phyloP scores from a whole-genome alignment of 64 coral and sea anemone genomes.

The Montipora capricornis region DNA sequence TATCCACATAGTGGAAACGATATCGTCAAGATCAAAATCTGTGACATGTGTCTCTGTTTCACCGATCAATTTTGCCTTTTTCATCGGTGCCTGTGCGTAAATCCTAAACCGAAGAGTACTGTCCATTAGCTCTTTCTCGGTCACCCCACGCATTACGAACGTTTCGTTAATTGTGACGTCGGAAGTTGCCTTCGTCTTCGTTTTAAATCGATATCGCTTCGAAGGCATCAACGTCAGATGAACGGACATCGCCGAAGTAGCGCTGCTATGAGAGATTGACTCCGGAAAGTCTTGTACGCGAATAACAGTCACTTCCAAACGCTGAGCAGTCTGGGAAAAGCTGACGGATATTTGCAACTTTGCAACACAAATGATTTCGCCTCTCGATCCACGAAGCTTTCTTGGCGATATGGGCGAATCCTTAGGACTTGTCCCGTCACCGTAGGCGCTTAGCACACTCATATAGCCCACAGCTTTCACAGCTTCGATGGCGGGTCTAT shows the following conservation, averaged over 20 bases:
- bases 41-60: constrained; percentile 53
- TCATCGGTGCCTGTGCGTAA: constrained; percentile 55
- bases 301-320: constrained; percentile 57
- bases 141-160: constrained; percentile 50
- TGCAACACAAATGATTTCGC: constrained; percentile 13
- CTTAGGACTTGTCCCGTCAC: constrained; percentile 17
- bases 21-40: constrained; percentile 70
- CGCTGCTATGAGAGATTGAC: neutral
- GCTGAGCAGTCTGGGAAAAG: constrained; percentile 53
- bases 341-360: constrained; percentile 64
- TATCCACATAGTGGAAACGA: constrained; percentile 49
- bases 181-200: constrained; percentile 63
- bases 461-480: constrained; percentile 19
- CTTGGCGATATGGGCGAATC: neutral
- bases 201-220: constrained; percentile 70
- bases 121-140: constrained; percentile 39
- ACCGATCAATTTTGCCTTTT: constrained; percentile 55
- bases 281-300: constrained; percentile 53
- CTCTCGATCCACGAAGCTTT: neutral
- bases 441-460: constrained; percentile 60
- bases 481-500: neutral
- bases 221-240: constrained; percentile 58
- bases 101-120: constrained; percentile 54
- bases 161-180: constrained; percentile 60
- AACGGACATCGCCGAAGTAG: constrained; percentile 45